Base-by-base conservation (phyloP, 1,140 invertebrate genomes). In the Cyphomyrmex costatus region DNA sequence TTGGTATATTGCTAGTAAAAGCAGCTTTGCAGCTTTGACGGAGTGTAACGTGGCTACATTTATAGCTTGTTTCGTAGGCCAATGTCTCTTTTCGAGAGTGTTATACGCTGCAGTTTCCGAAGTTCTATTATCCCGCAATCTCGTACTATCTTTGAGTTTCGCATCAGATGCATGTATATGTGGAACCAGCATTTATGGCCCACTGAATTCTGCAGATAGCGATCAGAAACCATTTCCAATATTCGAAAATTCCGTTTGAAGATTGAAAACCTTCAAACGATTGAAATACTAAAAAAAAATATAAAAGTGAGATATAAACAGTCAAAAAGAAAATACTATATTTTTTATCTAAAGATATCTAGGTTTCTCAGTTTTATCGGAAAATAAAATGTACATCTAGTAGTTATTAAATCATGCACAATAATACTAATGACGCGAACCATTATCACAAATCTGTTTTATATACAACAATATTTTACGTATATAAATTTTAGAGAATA, bases 81-180 rank as follows among this genome's bases (percentile, higher is more conserved):
- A 60, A 42, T 60, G 66, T 80, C 79, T 80, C 78, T 46, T 82
- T 82, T 73, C 66, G 66, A 58, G 30, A 24, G 14, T 49, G 24
- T 46, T 82, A 24, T 42, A n/a, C 49, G 51, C 33, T 46, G 53
- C 66, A 82, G 79, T 82, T 73, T 73, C 36, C 51, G 36, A 73
- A 82, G 66, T 58, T 82, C 79, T 66, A 82, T 82, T 73, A 82
- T 82, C 79, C 66, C 36, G 24, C 21, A 51, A 61, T 30, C 27
- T 30, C 16, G 42, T 79, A 33, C 16, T 24, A 71, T 46, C 65
- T 82, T 82, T n/a, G 78, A 71, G 24, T 58, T 82, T 73, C 66
- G n/a, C 49, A 56, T 33, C 65, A 71, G 33, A 73, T 71, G 60
- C 66, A 19, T 36, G 51, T 21, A 71, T 33, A 79, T 63, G 46